Evolutionary conservation across 1,140 invertebrate species (phyloP).

Genomic region (Drosophila auraria): DNA sequence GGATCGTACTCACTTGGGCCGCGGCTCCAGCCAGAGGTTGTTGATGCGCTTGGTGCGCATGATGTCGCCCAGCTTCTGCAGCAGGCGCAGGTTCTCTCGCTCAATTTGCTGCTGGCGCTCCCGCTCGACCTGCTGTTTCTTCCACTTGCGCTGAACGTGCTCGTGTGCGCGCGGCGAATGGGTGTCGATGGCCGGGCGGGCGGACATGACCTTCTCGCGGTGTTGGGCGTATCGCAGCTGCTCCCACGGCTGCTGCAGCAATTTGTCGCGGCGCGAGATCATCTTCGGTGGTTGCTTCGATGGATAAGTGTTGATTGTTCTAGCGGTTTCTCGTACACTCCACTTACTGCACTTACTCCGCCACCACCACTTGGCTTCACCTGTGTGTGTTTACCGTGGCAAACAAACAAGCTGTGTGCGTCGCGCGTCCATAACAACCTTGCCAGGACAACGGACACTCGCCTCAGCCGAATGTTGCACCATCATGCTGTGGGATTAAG

Average conservation of each 20-base stretch:
- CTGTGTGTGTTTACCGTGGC: constrained; percentile 54
- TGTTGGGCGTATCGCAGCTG: constrained; percentile 85
- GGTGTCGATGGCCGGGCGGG: constrained; percentile 86
- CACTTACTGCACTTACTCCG: not conserved
- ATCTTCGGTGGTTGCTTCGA: constrained; percentile 58
- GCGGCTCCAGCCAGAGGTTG: constrained; percentile 86
- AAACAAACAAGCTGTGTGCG: constrained; percentile 72
- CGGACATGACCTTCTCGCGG: constrained; percentile 85
- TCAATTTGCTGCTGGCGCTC: constrained; percentile 86
- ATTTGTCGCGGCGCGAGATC: constrained; percentile 86
- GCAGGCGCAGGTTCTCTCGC: constrained; percentile 86
- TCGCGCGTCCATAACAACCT: constrained; percentile 75
- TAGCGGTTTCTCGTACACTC: constrained; percentile 7
- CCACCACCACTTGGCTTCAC: not conserved
- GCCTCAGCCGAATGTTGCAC: constrained; percentile 65
- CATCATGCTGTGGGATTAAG: constrained; percentile 77
- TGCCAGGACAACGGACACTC: constrained; percentile 78
- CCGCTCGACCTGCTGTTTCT: constrained; percentile 86
- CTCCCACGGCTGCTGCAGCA: constrained; percentile 85
- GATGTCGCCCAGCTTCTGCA: constrained; percentile 86
- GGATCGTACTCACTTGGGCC: constrained; percentile 85
- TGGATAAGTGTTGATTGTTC: constrained; percentile 19
- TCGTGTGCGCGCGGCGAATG: constrained; percentile 85
- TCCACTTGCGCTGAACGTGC: constrained; percentile 86
- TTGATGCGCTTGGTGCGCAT: constrained; percentile 86